Base-by-base conservation (phyloP, 2,113 vertebrate genomes). In the Passerina amoena region DNA sequence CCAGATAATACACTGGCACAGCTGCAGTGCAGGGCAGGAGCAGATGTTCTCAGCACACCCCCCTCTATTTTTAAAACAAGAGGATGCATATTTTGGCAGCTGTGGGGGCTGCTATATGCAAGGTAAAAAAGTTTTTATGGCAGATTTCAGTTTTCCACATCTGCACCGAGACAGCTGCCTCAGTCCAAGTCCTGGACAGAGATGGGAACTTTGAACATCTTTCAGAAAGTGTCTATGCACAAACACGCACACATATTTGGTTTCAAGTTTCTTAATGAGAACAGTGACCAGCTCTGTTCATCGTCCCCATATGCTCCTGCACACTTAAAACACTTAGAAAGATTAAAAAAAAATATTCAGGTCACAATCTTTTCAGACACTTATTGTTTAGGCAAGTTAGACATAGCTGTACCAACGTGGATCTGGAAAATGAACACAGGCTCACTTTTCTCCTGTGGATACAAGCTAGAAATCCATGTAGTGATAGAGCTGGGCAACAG, bases 31-130 rank as follows among this genome's bases (percentile, higher is more conserved):
- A n/a, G 87, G 82, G 88, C 84, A 96, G 84, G 59, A 95, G 86
- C 93, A 92, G 93, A 95, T 91, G 94, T 47, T 77, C 5, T 20
- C 50, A 54, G 25, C 21, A 54, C 7, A 64, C 13, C 25, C 69
- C 13, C 53, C 30, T 79, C 72, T 69, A 45, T 63, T 88, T 86
- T 82, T 75, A 92, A 86, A 83, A 83, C 65, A 85, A 86, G 82
- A 78, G 47, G 78, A 82, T 77, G 53, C 65, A 53, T 90, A 82
- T 92, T 96, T 96, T 95, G 94, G 96, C 97, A 94, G 90, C 86
- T 71, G 78, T 18, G 21, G 38, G 33, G 40, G 68, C 88, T 96
- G 86, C 85, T 90, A 30, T 79, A 71, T 9, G 54, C 85, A 86
- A 86, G 84, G 84, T 80, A 91, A 81, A 72, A 61, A 71, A 24